Evolutionary conservation across 2,797 vertebrate genomes (phyloP).

Genomic region (Carcharodon carcharias): DNA sequence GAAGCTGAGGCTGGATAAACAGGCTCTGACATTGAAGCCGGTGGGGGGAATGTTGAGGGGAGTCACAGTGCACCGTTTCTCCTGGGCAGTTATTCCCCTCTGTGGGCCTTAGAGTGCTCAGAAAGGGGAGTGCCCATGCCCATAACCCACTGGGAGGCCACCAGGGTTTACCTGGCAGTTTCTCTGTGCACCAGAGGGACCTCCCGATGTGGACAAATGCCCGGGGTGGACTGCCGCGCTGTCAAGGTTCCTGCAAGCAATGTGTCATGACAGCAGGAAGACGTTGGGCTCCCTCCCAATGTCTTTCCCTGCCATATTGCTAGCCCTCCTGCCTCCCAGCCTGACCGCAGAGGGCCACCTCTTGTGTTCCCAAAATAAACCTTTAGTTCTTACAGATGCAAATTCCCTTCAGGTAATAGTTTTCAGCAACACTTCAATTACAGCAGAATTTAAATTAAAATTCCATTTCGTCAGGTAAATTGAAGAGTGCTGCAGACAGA

Average conservation of each 20-base stretch:
- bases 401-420: background rate
- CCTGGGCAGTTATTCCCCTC: too few species aligned
- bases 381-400: background rate
- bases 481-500: background rate
- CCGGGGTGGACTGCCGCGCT: too few species aligned
- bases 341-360: background rate
- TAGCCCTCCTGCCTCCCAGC: background rate
- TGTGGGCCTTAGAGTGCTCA: too few species aligned
- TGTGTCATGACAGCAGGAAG: background rate
- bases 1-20: too few species aligned
- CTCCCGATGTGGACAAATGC: background rate
- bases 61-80: too few species aligned
- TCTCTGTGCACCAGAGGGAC: too few species aligned
- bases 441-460: background rate
- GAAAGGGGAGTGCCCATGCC: too few species aligned
- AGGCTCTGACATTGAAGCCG: too few species aligned
- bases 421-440: background rate
- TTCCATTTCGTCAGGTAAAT: background rate
- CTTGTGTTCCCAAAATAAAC: background rate
- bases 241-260: background rate
- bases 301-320: background rate
- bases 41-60: too few species aligned
- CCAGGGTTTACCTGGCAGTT: too few species aligned
- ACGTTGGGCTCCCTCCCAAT: background rate
- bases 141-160: too few species aligned